Percentiles rank a stretch among this genome's conserved stretches.
phyloP scores from a whole-genome alignment of 2,113 vertebrate genomes.

The Gobiocypris rarus region DNA sequence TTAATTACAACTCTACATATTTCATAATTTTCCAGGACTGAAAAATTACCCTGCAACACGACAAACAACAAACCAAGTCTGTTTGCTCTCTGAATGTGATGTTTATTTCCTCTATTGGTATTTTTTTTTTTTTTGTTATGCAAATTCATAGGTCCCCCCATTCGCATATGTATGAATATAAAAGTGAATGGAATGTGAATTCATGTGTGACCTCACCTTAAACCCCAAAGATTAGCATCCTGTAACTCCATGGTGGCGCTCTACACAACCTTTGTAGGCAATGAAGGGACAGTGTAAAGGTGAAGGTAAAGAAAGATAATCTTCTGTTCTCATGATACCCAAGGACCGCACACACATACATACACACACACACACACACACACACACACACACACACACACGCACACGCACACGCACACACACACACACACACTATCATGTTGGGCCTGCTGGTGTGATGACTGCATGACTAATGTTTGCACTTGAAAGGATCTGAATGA shows the following conservation, averaged over 20 bases:
- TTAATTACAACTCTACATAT: background rate
- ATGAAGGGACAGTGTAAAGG: background rate
- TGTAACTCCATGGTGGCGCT: background rate
- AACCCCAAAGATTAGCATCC: background rate
- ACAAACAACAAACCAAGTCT: too few relatives aligned
- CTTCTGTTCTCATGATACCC: constrained; percentile 40
- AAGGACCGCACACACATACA: constrained; percentile 45
- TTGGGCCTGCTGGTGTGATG: constrained; percentile 37
- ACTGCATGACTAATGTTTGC: constrained; percentile 57
- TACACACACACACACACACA: too few relatives aligned
- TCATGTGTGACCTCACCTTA: background rate
- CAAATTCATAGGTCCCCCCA: background rate
- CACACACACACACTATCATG: constrained; percentile 15
- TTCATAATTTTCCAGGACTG: background rate
- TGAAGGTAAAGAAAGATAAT: constrained; percentile 23
- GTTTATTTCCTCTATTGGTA: background rate
- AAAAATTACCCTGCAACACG: too few relatives aligned
- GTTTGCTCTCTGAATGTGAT: background rate
- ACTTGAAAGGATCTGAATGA: constrained; percentile 42
- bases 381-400: background rate
- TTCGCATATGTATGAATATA: background rate
- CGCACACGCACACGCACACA: constrained; percentile 50
- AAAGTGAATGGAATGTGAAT: background rate
- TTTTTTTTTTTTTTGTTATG: background rate
- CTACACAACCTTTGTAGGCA: background rate